Base-by-base conservation (phyloP, 2,113 vertebrate genomes). In the Gulo gulo region DNA sequence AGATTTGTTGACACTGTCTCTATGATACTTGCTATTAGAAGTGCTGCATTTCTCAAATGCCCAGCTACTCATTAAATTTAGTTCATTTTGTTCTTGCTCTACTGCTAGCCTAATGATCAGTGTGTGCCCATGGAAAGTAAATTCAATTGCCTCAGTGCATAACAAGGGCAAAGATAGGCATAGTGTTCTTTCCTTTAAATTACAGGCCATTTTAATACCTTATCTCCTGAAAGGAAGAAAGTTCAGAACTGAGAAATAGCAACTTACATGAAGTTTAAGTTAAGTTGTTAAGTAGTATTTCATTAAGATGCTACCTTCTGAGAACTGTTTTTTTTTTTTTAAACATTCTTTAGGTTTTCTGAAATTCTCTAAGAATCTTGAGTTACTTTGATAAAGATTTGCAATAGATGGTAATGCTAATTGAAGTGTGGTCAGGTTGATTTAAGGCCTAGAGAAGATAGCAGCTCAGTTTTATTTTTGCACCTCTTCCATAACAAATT, bases 151-250 rank as follows among this genome's bases (percentile, higher is more conserved):
- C 90, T 97, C 80, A 94, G 45, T 96, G 69, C 63, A 84, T 97
- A 97, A 97, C 71, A 96, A 97, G 93, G 6, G 6, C 78, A 95
- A 93, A 97, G 85, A 91, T 34, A 50, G 52, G 50, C 95, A 97
- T 61, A 83, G 13, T 76, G 50, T 92, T 45, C 67, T 88, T 91
- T 91, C 74, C 39, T 65, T 91, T 93, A 80, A 97, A 96, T 97
- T 97, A 96, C 29, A 98, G n/a, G 50, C 4, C 79, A 90, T 95
- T 97, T 96, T 95, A 95, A 94, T 84, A 96, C 61, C 65, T 96
- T 95, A 85, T 85, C 63, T 92, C 18, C 50, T 82, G 45, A 94
- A 96, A 88, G 61, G 26, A 91, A 91, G 45, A 81, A 94, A 65
- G 34, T 82, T 96, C 78, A 92, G 29, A 91, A 92, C 31, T 80